phyloP scores from a whole-genome alignment of 2,888 invertebrate species.

The Limenitis camilla region DNA sequence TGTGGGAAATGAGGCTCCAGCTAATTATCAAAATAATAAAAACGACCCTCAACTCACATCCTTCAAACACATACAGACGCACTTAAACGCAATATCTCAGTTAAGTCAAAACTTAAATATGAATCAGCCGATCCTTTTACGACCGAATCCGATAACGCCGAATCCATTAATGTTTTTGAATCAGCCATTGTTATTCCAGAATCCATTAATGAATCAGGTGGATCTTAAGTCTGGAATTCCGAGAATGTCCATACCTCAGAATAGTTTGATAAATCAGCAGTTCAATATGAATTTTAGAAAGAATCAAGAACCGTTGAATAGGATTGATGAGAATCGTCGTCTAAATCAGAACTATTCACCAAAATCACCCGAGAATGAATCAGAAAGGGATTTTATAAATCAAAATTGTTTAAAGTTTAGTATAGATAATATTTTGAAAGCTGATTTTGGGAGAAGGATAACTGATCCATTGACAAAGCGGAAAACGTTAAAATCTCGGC shows the following conservation, averaged over 20 bases:
- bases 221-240: slow-evolving; percentile 52
- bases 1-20: slow-evolving; percentile 84
- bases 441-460: slow-evolving; percentile 85
- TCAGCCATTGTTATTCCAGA: slow-evolving; percentile 62
- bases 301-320: slow-evolving; percentile 34
- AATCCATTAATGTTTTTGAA: slow-evolving; percentile 70
- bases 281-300: slow-evolving; percentile 52
- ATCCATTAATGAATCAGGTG: slow-evolving; percentile 53
- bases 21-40: slow-evolving; percentile 43
- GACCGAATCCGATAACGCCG: slow-evolving; percentile 67
- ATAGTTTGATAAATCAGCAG: slow-evolving; percentile 39
- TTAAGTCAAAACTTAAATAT: slow-evolving; percentile 70
- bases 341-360: slow-evolving; percentile 40
- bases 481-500: slow-evolving; percentile 56
- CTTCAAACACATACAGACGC: slow-evolving; percentile 80
- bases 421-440: slow-evolving; percentile 89
- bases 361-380: slow-evolving; percentile 57
- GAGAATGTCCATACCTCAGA: slow-evolving; percentile 49
- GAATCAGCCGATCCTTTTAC: slow-evolving; percentile 56
- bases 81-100: slow-evolving; percentile 80
- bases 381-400: slow-evolving; percentile 61
- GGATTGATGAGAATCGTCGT: slow-evolving; percentile 53
- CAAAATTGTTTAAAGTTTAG: slow-evolving; percentile 83
- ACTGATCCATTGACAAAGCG: slow-evolving; percentile 80
- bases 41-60: slow-evolving; percentile 61